A percentile compares a stretch with the other conserved stretches of the same genome.
Conservation (phyloP, 1,140 invertebrate genomes). For the Hermetia illucens region DNA sequence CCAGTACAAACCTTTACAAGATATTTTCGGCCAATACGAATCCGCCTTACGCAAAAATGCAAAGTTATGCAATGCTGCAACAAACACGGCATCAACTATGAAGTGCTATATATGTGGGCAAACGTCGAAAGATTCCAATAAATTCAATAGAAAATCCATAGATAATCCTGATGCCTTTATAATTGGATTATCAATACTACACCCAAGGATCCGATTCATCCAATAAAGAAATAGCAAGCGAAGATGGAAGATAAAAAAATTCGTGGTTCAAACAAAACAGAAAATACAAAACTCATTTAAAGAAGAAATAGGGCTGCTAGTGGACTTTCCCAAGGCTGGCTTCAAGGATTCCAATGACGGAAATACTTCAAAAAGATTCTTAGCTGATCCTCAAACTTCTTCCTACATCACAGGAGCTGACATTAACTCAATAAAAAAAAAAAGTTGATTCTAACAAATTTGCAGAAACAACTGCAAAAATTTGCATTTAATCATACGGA, state of each 20-base stretch:
- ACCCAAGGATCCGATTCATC: no score
- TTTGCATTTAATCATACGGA: no score
- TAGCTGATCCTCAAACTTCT: slow-evolving; percentile 13
- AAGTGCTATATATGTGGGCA: slow-evolving; percentile 11
- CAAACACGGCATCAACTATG: slow-evolving; percentile 18
- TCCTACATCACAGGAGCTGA: slow-evolving; percentile 17
- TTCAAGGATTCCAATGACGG: slow-evolving; percentile 26
- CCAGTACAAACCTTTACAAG: slow-evolving; percentile 12
- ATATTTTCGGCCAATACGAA: slow-evolving; percentile 15
- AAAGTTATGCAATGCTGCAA: slow-evolving; percentile 32
- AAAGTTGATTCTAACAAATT: no score
- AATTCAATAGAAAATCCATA: slow-evolving; percentile 9
- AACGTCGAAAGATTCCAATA: slow-evolving; percentile 15
- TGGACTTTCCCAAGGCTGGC: slow-evolving; percentile 24
- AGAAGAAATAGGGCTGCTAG: slow-evolving; percentile 15
- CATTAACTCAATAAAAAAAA: no score
- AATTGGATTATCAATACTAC: no score
- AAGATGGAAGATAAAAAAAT: neutral
- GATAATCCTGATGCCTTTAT: neutral
- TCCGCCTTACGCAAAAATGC: slow-evolving; percentile 21
- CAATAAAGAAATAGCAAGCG: neutral
- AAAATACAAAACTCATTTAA: slow-evolving; percentile 21
- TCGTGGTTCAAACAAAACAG: slow-evolving; percentile 13
- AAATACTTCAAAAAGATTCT: slow-evolving; percentile 26
- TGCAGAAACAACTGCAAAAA: no score